phyloP scores from a whole-genome alignment of 2,113 vertebrate species.

The Tympanuchus pallidicinctus region DNA sequence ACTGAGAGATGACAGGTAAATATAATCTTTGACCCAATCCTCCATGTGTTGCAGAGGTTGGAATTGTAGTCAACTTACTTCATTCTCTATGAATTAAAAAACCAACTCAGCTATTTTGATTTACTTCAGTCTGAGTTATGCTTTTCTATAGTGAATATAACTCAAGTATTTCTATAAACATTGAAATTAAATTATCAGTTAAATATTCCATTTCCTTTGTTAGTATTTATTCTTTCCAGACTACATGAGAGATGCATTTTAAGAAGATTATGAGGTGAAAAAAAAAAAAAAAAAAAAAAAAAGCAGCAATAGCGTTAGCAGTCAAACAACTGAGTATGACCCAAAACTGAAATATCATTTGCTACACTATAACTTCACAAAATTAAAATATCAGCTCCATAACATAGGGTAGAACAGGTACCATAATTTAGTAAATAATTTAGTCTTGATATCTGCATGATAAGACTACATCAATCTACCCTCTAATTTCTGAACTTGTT shows the following conservation, averaged over 20 bases:
- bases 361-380: background rate
- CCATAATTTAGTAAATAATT: background rate
- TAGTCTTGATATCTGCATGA: background rate
- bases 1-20: background rate
- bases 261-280: background rate
- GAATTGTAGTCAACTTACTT: background rate
- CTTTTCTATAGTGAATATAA: background rate
- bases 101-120: background rate
- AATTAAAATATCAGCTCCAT: background rate
- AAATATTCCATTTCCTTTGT: background rate
- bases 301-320: background rate
- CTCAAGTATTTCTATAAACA: background rate
- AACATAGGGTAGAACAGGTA: background rate
- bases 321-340: background rate
- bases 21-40: background rate
- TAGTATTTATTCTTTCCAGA: background rate
- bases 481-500: background rate
- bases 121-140: background rate
- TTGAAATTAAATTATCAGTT: background rate
- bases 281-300: background rate
- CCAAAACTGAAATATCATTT: background rate
- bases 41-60: background rate
- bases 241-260: background rate
- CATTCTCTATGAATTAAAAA: background rate
- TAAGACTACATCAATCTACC: background rate